These are phyloP conservation scores for Brenthis ino DNA, from an alignment of 2,888 invertebrate species.

Conservation along the genomic window DNA sequence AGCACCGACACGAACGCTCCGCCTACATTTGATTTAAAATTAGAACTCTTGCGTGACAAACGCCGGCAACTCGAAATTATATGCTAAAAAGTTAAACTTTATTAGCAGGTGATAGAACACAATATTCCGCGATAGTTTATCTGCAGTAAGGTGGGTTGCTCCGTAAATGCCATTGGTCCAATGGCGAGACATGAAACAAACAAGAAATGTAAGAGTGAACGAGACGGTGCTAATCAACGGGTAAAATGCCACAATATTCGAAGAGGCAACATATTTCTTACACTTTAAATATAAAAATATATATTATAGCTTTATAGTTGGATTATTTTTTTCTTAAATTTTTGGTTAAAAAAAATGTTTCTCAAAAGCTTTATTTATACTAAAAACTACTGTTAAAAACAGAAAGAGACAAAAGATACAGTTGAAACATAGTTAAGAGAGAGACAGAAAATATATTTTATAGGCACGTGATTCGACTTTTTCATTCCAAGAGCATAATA, in stretches of 20 bases:
- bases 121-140: conserved; percentile 75
- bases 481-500: conserved; percentile 45
- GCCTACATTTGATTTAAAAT: conserved; percentile 83
- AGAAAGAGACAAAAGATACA: conserved; percentile 57
- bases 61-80: conserved; percentile 78
- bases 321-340: conserved; percentile 3
- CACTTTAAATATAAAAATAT: conserved; percentile 12
- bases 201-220: conserved; percentile 73
- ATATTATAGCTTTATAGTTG: not conserved
- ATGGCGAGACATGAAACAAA: conserved; percentile 77
- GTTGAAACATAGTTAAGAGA: conserved; percentile 49
- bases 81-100: conserved; percentile 80
- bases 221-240: conserved; percentile 63
- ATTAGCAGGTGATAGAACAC: conserved; percentile 74
- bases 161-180: conserved; percentile 80
- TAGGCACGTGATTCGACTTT: conserved; percentile 38
- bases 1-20: conserved; percentile 77
- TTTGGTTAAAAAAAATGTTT: conserved; percentile 38
- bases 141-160: conserved; percentile 79
- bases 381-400: conserved; percentile 43
- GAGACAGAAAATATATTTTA: conserved; percentile 63
- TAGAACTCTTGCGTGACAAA: conserved; percentile 82
- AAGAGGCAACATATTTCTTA: not conserved
- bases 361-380: conserved; percentile 46
- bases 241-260: conserved; percentile 23